These are phyloP conservation scores for Lateolabrax maculatus DNA, from an alignment of 2,797 vertebrate species.

Conservation along the genomic window DNA sequence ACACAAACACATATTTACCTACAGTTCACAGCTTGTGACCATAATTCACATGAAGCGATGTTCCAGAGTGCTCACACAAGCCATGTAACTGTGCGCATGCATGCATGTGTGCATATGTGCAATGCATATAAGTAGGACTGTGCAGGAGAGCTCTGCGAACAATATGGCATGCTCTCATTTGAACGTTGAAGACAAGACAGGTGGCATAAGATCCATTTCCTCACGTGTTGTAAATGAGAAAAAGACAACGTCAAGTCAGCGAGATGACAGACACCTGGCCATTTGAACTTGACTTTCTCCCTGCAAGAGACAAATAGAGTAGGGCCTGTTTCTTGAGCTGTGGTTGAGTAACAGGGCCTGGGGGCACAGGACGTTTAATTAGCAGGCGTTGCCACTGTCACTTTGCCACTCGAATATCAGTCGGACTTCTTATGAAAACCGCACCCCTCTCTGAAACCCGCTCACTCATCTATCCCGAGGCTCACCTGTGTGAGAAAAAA, in stretches of 20 bases:
- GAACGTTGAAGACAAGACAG: constrained; percentile 53
- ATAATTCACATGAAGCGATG: constrained; percentile 70
- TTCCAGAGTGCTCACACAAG: constrained; percentile 59
- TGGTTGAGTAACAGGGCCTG: constrained; percentile 77
- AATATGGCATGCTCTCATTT: constrained; percentile 58
- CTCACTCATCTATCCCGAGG: constrained; percentile 57
- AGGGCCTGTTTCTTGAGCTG: constrained; percentile 76
- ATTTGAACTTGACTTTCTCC: constrained; percentile 65
- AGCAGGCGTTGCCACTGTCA: constrained; percentile 75
- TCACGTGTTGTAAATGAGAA: constrained; percentile 21
- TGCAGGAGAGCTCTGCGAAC: constrained; percentile 49
- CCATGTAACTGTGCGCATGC: constrained; percentile 32
- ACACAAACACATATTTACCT: constrained; percentile 85
- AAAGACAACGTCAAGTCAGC: constrained; percentile 22
- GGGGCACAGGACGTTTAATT: constrained; percentile 76
- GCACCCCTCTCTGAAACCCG: constrained; percentile 64
- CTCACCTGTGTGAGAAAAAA: constrained; percentile 73
- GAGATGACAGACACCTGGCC: constrained; percentile 72
- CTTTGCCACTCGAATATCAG: constrained; percentile 70
- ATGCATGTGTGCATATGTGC: constrained; percentile 33
- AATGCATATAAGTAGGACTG: constrained; percentile 44
- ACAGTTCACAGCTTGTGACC: constrained; percentile 83
- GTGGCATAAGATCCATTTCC: constrained; percentile 53
- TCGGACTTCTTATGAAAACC: constrained; percentile 74
- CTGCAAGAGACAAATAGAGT: constrained; percentile 28